phyloP scores from a whole-genome alignment of 35 echinoderm and acorn worm species.

The Chiridota heheva region DNA sequence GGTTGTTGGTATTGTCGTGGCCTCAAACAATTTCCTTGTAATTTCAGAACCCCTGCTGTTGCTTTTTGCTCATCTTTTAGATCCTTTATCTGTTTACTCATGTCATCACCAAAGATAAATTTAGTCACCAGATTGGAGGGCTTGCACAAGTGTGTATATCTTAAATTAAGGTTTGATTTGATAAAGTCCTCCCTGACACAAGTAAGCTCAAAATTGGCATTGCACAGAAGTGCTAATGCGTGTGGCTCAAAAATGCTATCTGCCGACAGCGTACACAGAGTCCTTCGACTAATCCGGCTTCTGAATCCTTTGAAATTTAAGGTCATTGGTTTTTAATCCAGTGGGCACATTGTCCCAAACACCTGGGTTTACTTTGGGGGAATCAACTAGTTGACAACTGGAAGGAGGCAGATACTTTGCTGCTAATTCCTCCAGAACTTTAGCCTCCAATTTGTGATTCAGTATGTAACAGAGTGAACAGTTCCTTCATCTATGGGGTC shows the following conservation, averaged over 20 bases:
- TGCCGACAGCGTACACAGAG: background rate
- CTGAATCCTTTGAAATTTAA: background rate
- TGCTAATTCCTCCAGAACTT: slow-evolving; percentile 15
- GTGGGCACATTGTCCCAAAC: slow-evolving; percentile 20
- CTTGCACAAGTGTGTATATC: slow-evolving; percentile 25
- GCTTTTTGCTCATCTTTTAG: slow-evolving; percentile 29
- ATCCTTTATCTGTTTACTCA: slow-evolving; percentile 39
- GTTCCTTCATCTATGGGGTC: background rate
- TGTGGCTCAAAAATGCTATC: slow-evolving; percentile 1
- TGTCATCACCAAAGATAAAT: slow-evolving; percentile 46
- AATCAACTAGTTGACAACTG: slow-evolving; percentile 34
- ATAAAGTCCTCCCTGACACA: slow-evolving; percentile 10
- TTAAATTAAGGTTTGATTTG: background rate
- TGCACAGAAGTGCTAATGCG: background rate
- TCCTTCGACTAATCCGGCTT: background rate
- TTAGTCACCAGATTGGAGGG: slow-evolving; percentile 36
- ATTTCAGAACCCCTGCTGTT: slow-evolving; percentile 5
- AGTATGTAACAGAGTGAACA: background rate
- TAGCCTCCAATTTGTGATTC: slow-evolving; percentile 5
- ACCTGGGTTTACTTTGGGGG: slow-evolving; percentile 34
- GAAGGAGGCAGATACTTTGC: slow-evolving; percentile 10
- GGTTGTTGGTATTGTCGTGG: background rate
- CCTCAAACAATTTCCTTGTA: background rate
- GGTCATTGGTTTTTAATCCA: background rate
- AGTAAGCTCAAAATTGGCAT: slow-evolving; percentile 20